These are phyloP conservation scores for Stomatorhinus walkeri DNA, from an alignment of 2,797 vertebrate species.

Conservation along the genomic window DNA sequence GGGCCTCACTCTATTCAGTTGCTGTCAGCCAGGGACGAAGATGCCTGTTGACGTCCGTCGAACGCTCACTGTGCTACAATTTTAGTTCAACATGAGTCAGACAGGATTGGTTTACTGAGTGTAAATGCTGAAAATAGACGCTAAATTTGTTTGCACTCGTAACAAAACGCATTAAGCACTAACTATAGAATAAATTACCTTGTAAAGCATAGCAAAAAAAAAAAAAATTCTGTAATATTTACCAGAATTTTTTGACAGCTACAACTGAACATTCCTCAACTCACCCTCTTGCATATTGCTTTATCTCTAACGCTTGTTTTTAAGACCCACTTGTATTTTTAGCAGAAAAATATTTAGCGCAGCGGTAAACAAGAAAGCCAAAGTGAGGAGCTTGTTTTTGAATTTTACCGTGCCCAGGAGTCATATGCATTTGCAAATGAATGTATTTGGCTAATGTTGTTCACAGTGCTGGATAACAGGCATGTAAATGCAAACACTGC, in stretches of 20 bases:
- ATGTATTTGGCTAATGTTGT: neutral
- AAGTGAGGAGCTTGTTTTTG: neutral
- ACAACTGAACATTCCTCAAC: neutral
- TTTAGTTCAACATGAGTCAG: constrained; percentile 30
- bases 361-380: neutral
- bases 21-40: constrained; percentile 29
- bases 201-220: neutral
- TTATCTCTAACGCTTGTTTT: neutral
- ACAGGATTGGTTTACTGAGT: constrained; percentile 16
- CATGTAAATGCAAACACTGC: neutral
- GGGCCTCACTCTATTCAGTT: constrained; percentile 33
- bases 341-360: neutral
- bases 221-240: neutral
- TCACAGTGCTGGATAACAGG: neutral
- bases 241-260: neutral
- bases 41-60: constrained; percentile 26
- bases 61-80: constrained; percentile 22
- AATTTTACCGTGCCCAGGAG: neutral
- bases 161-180: neutral
- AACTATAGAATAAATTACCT: constrained; percentile 1
- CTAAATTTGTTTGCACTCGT: neutral
- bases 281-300: neutral
- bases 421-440: constrained; percentile 9
- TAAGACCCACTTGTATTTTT: neutral
- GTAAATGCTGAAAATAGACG: neutral